Evolutionary conservation across 2,113 vertebrate species (phyloP), one percentile per base, ranked within the genome.

Genomic region (Lycaon pictus): DNA sequence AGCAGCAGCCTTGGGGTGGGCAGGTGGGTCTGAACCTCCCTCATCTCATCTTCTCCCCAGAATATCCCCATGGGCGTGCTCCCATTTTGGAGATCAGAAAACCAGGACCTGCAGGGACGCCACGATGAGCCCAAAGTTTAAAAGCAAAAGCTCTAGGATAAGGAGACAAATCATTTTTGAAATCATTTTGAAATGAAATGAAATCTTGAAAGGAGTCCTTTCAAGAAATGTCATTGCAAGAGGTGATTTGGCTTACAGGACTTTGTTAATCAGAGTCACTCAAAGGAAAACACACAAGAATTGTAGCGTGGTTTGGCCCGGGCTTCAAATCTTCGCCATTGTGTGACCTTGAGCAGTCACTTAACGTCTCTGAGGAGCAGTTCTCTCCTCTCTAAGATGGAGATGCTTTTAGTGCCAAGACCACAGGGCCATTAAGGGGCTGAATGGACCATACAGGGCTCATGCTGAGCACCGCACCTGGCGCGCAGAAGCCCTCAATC

Each of bases 151-250:
- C 20, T 60, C 16, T 35, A 20, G 2, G 56, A 56, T 16, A n/a
- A 82, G 62, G 62, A 71, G 90, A 94, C 83, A 90, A 90, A 60
- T 53, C 2, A 25, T 20, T 67, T 88, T 83, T 48, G n/a, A n/a
- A n/a, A n/a, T n/a, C n/a, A n/a, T n/a, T n/a, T n/a, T n/a, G n/a
- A n/a, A n/a, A n/a, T n/a, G n/a, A n/a, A n/a, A n/a, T n/a, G n/a
- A n/a, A n/a, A n/a, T n/a, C n/a, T n/a, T n/a, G n/a, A n/a, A n/a
- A n/a, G n/a, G n/a, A n/a, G n/a, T 29, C 74, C 74, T 74, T 20
- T 85, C 7, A 16, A 74, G 67, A 86, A 90, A 60, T 4, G 10
- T 48, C 86, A 63, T 43, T 82, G 76, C 55, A 25, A 35, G 27
- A 62, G 8, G 37, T 4, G n/a, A 65, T 86, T 19, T 83, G 20